phyloP scores from a whole-genome alignment of 1,140 invertebrate species.

The Drosophila pallidifrons region DNA sequence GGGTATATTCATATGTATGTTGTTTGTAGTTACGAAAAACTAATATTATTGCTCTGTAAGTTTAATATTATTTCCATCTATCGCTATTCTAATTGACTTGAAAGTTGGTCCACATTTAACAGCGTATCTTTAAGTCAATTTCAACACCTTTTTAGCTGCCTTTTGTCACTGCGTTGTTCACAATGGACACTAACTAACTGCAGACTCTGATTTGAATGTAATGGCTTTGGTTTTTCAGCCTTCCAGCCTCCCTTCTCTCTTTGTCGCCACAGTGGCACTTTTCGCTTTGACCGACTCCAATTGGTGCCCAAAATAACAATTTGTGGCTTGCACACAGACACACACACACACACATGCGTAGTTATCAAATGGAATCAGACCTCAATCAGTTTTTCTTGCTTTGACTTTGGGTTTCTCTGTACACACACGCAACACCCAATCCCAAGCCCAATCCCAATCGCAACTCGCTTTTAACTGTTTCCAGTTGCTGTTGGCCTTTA shows the following conservation, averaged over 20 bases:
- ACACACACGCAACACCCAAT: too few relatives aligned
- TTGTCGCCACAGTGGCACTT: conserved; percentile 2
- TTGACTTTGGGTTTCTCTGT: conserved; percentile 54
- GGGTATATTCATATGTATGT: too few relatives aligned
- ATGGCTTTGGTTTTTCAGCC: conserved; percentile 58
- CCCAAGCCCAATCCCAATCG: too few relatives aligned
- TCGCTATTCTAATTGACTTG: too few relatives aligned
- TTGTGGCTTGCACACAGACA: conserved; percentile 29
- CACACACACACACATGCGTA: conserved; percentile 10
- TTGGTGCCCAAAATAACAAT: conserved; percentile 49
- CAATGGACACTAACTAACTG: conserved; percentile 81
- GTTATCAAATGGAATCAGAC: conserved; percentile 36
- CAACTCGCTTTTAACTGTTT: conserved; percentile 36
- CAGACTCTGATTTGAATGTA: conserved; percentile 78
- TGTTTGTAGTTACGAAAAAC: too few relatives aligned
- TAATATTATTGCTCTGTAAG: too few relatives aligned
- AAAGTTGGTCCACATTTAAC: neutral
- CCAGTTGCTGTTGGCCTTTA: conserved; percentile 37
- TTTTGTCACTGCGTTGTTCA: conserved; percentile 37
- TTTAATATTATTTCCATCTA: too few relatives aligned
- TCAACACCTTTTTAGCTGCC: neutral
- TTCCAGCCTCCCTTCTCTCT: neutral
- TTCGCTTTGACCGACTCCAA: conserved; percentile 48
- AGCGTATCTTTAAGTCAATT: conserved; percentile 4
- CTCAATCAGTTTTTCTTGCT: conserved; percentile 66